Evolutionary conservation across 2,797 vertebrate genomes (phyloP), one percentile per base, ranked within the genome.

Genomic region (Ctenosaura bakeri): DNA sequence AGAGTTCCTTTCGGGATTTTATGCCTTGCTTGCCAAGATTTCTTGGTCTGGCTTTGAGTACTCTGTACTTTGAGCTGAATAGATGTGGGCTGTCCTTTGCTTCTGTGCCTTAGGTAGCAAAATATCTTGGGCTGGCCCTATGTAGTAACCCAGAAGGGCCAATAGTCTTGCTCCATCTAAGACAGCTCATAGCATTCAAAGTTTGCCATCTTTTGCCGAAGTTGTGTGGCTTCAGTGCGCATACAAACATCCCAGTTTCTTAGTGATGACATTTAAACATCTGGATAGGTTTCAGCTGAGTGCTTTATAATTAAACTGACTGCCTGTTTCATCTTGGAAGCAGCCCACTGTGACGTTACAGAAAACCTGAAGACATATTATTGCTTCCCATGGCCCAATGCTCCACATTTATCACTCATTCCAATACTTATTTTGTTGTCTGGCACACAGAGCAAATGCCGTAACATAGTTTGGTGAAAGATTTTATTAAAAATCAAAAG

Each of bases 251-350:
- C 6, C 1, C 26, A 42, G 20, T 59, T 89, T 80, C 74, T 69
- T 46, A 71, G 12, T n/a, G n/a, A 26, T 66, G 59, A 66, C 71
- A 64, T 76, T 83, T 87, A 66, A 83, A 90, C 89, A 83, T 87
- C 85, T 90, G 89, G 89, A 77, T 66, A 35, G 73, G 71, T 83
- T 87, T 54, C 71, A 35, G 54, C 59, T 77, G 46, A 83, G 42
- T 20, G 79, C 46, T 77, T 87, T 54, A 66, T 90, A 87, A 87
- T 90, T 87, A 90, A 77, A 83, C 32, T 69, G 22, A 29, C 20
- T 9, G 20, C 35, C 54, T 83, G 32, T 35, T 38, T 26, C 69
- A 82, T 16, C 71, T 87, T 83, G n/a, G 24, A 87, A 54, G 71
- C 50, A 77, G 42, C 79, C 26, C 46, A 24, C 38, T 42, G 59